These are phyloP conservation scores for Andrena dorsata DNA, from an alignment of 2,888 invertebrate species.

Conservation along the genomic window DNA sequence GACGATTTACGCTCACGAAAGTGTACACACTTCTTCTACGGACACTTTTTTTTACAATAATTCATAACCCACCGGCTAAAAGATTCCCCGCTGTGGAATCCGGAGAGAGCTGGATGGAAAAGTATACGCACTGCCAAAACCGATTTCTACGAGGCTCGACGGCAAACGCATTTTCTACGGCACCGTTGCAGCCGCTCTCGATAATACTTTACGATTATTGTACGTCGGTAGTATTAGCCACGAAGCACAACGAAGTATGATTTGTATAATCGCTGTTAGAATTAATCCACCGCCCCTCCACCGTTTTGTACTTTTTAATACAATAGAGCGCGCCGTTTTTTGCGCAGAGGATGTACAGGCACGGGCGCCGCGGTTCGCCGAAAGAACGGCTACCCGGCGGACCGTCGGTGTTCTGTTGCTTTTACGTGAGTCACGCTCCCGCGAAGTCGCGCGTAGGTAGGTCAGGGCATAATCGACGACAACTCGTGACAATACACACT, in stretches of 20 bases:
- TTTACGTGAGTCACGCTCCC: conserved; percentile 48
- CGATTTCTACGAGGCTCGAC: conserved; percentile 32
- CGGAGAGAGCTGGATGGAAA: background rate
- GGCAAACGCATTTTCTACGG: background rate
- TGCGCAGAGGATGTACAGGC: background rate
- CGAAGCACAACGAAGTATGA: conserved; percentile 55
- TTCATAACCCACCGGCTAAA: background rate
- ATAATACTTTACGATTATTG: conserved; percentile 19
- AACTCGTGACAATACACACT: conserved; percentile 81
- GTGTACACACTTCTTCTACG: background rate
- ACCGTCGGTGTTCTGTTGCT: background rate
- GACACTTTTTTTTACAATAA: background rate
- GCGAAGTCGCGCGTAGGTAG: conserved; percentile 62
- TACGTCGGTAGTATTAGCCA: background rate
- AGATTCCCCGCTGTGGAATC: background rate
- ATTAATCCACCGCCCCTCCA: background rate
- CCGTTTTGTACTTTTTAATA: conserved; percentile 53
- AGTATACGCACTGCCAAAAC: conserved; percentile 58
- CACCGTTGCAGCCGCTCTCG: conserved; percentile 5
- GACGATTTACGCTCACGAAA: background rate
- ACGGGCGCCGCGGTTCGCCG: background rate
- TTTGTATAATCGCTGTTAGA: background rate
- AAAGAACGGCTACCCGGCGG: background rate
- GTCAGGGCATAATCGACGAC: conserved; percentile 74
- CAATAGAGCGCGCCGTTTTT: conserved; percentile 1